Evolutionary conservation across 2,797 vertebrate species (phyloP).

Genomic region (Syngnathus rostellatus): DNA sequence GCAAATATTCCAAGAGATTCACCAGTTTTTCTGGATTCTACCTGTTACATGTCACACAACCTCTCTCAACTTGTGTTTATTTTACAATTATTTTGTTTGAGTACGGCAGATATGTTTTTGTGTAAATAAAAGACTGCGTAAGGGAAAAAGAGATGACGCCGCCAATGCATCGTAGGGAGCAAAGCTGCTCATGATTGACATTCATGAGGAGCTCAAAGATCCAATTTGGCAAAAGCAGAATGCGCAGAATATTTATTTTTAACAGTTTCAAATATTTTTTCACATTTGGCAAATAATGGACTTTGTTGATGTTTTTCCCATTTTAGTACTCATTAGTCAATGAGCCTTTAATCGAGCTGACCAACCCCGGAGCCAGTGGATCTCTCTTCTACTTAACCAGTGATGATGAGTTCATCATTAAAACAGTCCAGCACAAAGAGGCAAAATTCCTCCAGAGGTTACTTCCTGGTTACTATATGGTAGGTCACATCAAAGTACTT

Average conservation of each 20-base stretch:
- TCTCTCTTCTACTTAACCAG: conserved; percentile 97
- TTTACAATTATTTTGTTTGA: background rate
- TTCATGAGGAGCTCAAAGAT: background rate
- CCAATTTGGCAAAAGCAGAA: background rate
- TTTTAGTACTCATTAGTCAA: conserved; percentile 89
- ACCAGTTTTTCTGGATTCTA: background rate
- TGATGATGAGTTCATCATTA: conserved; percentile 97
- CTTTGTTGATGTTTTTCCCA: conserved; percentile 6
- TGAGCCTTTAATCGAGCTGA: conserved; percentile 91
- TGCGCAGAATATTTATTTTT: too few relatives aligned
- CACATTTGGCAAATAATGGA: background rate
- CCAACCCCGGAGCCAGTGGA: conserved; percentile 92
- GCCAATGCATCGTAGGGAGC: background rate
- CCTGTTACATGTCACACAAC: background rate
- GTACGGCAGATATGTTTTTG: background rate
- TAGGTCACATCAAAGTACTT: conserved; percentile 49
- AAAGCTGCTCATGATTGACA: background rate
- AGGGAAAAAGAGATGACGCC: background rate
- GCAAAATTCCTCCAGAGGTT: conserved; percentile 96
- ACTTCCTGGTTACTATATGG: conserved; percentile 98
- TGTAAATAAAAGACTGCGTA: background rate
- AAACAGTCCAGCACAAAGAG: conserved; percentile 98
- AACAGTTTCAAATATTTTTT: too few relatives aligned
- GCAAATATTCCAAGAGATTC: background rate
- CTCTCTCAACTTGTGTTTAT: background rate